These are phyloP conservation scores for Meles meles DNA, from an alignment of 2,113 vertebrate genomes.

Conservation along the genomic window DNA sequence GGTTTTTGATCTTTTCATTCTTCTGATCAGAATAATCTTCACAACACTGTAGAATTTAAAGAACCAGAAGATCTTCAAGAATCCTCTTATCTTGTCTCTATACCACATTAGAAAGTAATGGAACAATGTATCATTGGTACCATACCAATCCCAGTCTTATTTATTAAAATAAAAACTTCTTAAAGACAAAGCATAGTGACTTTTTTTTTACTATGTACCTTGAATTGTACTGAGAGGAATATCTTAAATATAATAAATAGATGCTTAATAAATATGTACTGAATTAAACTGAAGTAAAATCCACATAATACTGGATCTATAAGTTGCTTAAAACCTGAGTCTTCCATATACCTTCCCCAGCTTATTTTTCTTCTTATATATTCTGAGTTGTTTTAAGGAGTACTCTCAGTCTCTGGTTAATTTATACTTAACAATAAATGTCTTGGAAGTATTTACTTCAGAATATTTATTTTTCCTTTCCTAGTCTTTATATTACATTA, in stretches of 20 bases:
- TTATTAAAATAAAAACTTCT: background rate
- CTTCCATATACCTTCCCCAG: background rate
- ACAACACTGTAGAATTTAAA: background rate
- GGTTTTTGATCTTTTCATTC: background rate
- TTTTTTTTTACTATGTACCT: background rate
- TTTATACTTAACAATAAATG: background rate
- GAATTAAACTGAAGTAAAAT: background rate
- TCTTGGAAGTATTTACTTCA: background rate
- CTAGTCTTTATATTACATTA: background rate
- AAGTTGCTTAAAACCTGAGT: background rate
- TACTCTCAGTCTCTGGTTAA: background rate
- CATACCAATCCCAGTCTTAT: background rate
- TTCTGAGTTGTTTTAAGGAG: background rate
- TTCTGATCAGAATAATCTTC: background rate
- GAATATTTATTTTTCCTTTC: background rate
- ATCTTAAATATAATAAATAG: background rate
- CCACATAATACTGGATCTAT: background rate
- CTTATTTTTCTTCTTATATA: background rate
- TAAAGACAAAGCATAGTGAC: background rate
- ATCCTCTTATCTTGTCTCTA: background rate
- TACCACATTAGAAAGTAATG: background rate
- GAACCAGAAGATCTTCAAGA: background rate
- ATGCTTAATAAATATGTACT: background rate
- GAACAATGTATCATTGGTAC: too few species aligned
- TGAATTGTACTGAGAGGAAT: background rate